These are phyloP conservation scores for Euphonia xanthogaster DNA, from an alignment of 2,797 vertebrate species.

Conservation along the genomic window DNA sequence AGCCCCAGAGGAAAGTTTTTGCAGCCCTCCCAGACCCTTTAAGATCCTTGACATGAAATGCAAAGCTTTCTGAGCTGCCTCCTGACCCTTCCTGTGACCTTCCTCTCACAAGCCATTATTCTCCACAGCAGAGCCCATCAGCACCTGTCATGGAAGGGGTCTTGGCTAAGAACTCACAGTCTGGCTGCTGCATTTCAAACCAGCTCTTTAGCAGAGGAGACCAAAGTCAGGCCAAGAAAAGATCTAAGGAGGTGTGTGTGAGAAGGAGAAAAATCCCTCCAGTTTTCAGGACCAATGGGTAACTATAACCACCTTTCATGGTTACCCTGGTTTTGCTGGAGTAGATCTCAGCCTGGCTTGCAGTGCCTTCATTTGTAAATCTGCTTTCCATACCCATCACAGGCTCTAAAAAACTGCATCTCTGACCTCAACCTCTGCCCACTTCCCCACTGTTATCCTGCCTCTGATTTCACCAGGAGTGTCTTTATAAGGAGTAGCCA, in stretches of 20 bases:
- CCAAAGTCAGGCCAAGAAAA: neutral
- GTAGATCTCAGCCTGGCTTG: neutral
- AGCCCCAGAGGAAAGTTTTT: conserved; percentile 32
- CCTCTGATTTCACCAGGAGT: neutral
- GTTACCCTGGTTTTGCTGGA: neutral
- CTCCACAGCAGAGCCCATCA: conserved; percentile 36
- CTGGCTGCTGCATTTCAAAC: neutral
- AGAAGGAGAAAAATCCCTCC: neutral
- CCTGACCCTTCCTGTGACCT: conserved; percentile 20
- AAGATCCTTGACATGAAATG: conserved; percentile 17
- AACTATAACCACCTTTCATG: neutral
- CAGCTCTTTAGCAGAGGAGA: neutral
- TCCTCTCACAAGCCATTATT: conserved; percentile 38
- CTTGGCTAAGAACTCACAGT: neutral
- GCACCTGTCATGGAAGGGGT: neutral
- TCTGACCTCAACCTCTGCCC: neutral
- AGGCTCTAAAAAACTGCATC: neutral
- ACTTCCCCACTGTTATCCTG: neutral
- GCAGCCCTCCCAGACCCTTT: neutral
- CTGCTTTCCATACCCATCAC: neutral
- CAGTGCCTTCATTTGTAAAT: neutral
- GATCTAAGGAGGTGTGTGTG: neutral
- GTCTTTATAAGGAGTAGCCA: neutral
- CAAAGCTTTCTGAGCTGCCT: neutral
- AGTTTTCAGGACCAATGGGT: neutral